Evolutionary conservation across 2,113 vertebrate species (phyloP), one percentile per base, ranked within the genome.

Genomic region (Malurus alboscapulatus): DNA sequence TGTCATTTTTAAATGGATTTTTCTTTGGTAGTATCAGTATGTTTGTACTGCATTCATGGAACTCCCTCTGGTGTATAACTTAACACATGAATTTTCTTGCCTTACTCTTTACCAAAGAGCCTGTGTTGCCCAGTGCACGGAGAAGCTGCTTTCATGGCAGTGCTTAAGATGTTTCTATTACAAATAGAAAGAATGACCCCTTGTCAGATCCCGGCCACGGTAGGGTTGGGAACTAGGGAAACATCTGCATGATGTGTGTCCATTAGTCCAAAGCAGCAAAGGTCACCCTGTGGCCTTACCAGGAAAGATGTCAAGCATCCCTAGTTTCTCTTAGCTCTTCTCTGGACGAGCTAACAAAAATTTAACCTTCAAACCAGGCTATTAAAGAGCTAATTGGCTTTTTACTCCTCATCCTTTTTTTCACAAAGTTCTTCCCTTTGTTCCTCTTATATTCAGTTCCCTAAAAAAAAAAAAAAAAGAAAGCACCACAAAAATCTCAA

Each of bases 41-140:
- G 91, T 97, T 97, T 97, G 92, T 97, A 96, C 88, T 97, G 94
- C 93, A 97, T 97, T 97, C 96, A 82, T 91, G 96, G 97, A 95
- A 98, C 97, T 98, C 97, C 97, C 97, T 98, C 97, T 97, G 97
- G 96, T 97, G 96, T 98, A 97, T 97, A 97, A 97, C 84, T 96
- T 96, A 92, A 97, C 87, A 97, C 96, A 98, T 97, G 91, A 97
- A 97, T 96, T 90, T 94, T 97, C 88, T 96, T 94, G 47, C 90
- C 94, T 95, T 93, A 85, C 58, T 94, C 80, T 95, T 96, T 95
- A 89, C 84, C 79, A 62, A 90, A 54, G 29, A 87, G 87, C 58
- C 76, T 92, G 57, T 80, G 76, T 71, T 93, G 66, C 32, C 73
- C 82, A 82, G 85, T 92, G 92, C 69, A 81, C 29, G 27, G 95